Base-by-base conservation (phyloP, 2,888 invertebrate genomes). In the Drosophila algonquin region DNA sequence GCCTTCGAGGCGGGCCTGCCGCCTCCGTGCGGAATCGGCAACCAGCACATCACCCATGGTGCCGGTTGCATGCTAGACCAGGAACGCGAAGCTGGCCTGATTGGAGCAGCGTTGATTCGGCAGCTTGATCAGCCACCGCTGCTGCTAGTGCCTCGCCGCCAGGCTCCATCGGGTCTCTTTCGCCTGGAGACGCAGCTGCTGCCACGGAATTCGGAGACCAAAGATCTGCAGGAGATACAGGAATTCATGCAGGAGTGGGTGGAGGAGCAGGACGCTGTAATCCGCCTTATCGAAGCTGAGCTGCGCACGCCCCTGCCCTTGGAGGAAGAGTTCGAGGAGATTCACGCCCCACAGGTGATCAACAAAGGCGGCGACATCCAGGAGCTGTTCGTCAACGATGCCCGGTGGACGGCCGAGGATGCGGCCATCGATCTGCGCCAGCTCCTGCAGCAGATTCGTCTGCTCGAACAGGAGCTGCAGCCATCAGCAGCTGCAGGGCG, bases 41-140 rank as follows among this genome's bases (percentile, higher is more conserved):
- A 47, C n/a, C 40, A n/a, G 6, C 80, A 84, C 1, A 70, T 75
- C 0, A 80, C 77, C 52, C 51, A 70, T 46, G 92, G 92, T 2
- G 88, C 89, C 5, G 80, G 79, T 30, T 92, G 92, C 64, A 81
- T 92, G 81, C 57, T 92, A 51, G 92, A 92, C 62, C 64, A 89
- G 21, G 80, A 90, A 47, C 86, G 90, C 0, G 90, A 90, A 2
- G 72, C 51, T 0, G 92, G 92, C 3, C 76, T 92, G 0, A 69
- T 73, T 9, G 92, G 92, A 14, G 89, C 92, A 0, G 70, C 88
- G 0, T 65, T 90, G 3, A 63, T 92, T 14, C 81, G 80, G 0
- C 80, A 80, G 5, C 76, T 79, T 8, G 54, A 69, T 40, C 80
- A 88, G 32, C 78, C 85, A 8, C 87, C 91, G 9, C 73, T 83